Percentiles rank a stretch among this genome's conserved stretches.
These are phyloP conservation scores for Noctua janthina DNA, from an alignment of 2,888 invertebrate genomes.

Conservation along the genomic window DNA sequence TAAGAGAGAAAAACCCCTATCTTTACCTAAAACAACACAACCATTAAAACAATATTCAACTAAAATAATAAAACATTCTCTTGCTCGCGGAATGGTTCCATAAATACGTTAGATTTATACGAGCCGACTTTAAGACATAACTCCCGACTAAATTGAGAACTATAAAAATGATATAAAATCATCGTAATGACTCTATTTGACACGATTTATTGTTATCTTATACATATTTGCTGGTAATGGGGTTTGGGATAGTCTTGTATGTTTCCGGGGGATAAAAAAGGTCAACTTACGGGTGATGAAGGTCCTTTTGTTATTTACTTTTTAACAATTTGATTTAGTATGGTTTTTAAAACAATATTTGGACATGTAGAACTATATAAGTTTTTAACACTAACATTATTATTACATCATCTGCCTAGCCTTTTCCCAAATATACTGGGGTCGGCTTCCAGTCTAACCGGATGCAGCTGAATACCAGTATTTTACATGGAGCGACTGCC, in stretches of 20 bases:
- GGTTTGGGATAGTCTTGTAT: slow-evolving; percentile 9
- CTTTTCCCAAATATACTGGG: too few species aligned
- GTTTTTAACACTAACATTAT: too few species aligned
- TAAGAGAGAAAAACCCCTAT: neutral
- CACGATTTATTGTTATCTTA: slow-evolving; percentile 53
- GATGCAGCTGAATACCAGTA: too few species aligned
- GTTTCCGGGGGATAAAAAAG: slow-evolving; percentile 1
- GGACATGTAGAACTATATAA: too few species aligned
- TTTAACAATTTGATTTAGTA: neutral
- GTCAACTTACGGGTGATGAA: neutral
- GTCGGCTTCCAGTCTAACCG: too few species aligned
- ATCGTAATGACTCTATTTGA: slow-evolving; percentile 56
- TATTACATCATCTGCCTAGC: too few species aligned
- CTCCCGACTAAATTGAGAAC: slow-evolving; percentile 53
- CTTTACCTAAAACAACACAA: neutral
- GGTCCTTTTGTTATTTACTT: neutral
- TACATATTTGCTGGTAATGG: slow-evolving; percentile 45
- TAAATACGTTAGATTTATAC: slow-evolving; percentile 49
- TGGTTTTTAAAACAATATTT: too few species aligned
- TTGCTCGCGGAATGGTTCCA: slow-evolving; percentile 11
- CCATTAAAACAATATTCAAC: slow-evolving; percentile 23
- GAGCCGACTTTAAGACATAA: slow-evolving; percentile 35
- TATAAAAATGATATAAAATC: slow-evolving; percentile 62
- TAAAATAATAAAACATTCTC: slow-evolving; percentile 25
- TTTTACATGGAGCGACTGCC: too few species aligned